Evolutionary conservation across 2,113 vertebrate genomes (phyloP).

Genomic region (Rhinogobius similis): DNA sequence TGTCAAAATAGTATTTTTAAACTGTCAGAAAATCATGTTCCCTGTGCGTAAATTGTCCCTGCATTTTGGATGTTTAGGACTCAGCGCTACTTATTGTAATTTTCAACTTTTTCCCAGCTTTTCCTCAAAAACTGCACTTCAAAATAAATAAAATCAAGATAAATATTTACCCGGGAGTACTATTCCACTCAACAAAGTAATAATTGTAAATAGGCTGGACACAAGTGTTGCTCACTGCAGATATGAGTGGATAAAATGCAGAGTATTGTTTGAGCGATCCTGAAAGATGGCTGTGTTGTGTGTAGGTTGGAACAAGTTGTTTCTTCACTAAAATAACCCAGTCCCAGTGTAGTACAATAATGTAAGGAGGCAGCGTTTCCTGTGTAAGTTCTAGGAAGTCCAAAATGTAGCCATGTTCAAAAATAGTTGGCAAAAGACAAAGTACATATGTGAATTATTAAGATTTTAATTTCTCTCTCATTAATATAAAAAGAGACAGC

Average conservation of each 20-base stretch:
- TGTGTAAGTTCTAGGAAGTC: neutral
- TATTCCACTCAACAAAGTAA: too few species aligned
- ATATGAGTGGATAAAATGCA: neutral
- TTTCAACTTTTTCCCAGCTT: too few species aligned
- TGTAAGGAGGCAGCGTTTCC: neutral
- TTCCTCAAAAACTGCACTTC: too few species aligned
- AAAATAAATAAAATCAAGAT: too few species aligned
- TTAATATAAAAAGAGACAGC: conserved; percentile 4
- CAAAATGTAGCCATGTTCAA: neutral
- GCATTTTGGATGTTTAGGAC: too few species aligned
- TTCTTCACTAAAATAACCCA: neutral
- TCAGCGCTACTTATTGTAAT: too few species aligned
- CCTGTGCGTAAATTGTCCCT: too few species aligned
- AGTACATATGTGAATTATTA: conserved; percentile 8
- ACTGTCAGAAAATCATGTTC: too few species aligned
- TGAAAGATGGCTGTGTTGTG: neutral
- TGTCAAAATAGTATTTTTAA: too few species aligned
- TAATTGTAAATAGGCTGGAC: too few species aligned
- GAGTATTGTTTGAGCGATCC: neutral
- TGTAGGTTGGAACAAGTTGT: conserved; percentile 2
- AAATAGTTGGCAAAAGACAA: conserved; percentile 14
- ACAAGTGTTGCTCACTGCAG: neutral
- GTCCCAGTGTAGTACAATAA: neutral
- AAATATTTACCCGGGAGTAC: too few species aligned
- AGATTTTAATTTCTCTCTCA: conserved; percentile 2